Percentiles rank a stretch among this genome's conserved stretches.
Evolutionary conservation across 2,888 invertebrate species (phyloP).

Genomic region (Drosophila aldrichi): DNA sequence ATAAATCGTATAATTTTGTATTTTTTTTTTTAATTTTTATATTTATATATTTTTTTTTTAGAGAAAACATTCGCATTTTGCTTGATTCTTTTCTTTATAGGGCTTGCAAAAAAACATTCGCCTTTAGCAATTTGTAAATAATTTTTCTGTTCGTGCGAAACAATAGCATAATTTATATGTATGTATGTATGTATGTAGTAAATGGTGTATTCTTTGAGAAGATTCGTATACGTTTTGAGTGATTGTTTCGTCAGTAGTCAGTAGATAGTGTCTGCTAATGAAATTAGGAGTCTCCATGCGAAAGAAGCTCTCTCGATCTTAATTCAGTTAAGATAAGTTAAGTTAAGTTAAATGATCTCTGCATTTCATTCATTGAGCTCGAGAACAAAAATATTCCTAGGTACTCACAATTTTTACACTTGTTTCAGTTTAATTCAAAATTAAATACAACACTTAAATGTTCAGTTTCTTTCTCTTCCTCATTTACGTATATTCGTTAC

Average conservation of each 20-base stretch:
- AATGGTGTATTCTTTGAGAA: conserved; percentile 72
- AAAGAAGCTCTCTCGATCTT: conserved; percentile 67
- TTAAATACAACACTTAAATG: conserved; percentile 64
- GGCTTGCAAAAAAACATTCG: conserved; percentile 55
- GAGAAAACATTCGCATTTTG: conserved; percentile 65
- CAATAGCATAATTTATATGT: conserved; percentile 55
- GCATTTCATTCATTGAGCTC: conserved; percentile 31
- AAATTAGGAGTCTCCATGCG: conserved; percentile 44
- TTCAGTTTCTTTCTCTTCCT: conserved; percentile 74
- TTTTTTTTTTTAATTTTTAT: conserved; percentile 6
- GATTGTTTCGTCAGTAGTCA: conserved; percentile 75
- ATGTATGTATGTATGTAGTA: background rate
- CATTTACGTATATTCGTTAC: conserved; percentile 83
- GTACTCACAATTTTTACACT: conserved; percentile 44
- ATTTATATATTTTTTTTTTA: conserved; percentile 40
- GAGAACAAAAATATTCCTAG: conserved; percentile 38
- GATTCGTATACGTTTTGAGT: conserved; percentile 83
- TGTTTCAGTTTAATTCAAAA: conserved; percentile 20
- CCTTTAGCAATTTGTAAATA: conserved; percentile 71
- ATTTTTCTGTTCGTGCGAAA: conserved; percentile 68
- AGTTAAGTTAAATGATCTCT: conserved; percentile 12
- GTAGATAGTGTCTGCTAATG: conserved; percentile 51
- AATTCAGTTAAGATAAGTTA: background rate
- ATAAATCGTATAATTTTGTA: conserved; percentile 71
- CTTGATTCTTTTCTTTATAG: conserved; percentile 35